These are phyloP conservation scores for Acipenser oxyrinchus DNA, from an alignment of 2,797 vertebrate genomes.

Conservation along the genomic window DNA sequence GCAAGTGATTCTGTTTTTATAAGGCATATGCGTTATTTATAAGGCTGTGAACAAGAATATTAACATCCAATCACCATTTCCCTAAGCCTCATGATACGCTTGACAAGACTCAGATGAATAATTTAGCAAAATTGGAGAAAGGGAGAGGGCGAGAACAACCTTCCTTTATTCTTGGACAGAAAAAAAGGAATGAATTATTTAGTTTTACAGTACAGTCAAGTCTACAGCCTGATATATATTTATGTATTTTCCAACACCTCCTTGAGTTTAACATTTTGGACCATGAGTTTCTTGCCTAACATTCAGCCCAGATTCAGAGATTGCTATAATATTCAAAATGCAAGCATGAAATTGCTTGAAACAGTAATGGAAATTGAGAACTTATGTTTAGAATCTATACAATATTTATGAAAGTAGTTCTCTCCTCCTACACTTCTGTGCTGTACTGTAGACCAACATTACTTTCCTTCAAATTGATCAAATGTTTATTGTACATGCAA, in stretches of 20 bases:
- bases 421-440: too few relatives aligned
- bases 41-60: slow-evolving; percentile 14
- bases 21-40: background rate
- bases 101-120: slow-evolving; percentile 27
- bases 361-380: too few relatives aligned
- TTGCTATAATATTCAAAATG: background rate
- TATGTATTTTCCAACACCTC: slow-evolving; percentile 10
- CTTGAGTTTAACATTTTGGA: slow-evolving; percentile 22
- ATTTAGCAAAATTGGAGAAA: slow-evolving; percentile 24
- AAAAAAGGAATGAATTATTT: slow-evolving; percentile 34
- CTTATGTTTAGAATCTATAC: too few relatives aligned
- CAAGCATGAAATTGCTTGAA: background rate
- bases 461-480: too few relatives aligned
- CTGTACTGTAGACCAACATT: too few relatives aligned
- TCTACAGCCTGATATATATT: slow-evolving; percentile 7
- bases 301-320: slow-evolving; percentile 5
- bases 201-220: slow-evolving; percentile 18
- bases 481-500: too few relatives aligned
- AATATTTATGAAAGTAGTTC: too few relatives aligned
- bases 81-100: slow-evolving; percentile 18
- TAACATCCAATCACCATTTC: slow-evolving; percentile 23
- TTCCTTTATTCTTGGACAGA: slow-evolving; percentile 13
- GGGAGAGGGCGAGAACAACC: slow-evolving; percentile 17
- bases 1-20: background rate
- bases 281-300: slow-evolving; percentile 5